Percentiles rank a stretch among this genome's conserved stretches.
Evolutionary conservation across 2,888 invertebrate genomes (phyloP).

Genomic region (Unio pictorum): DNA sequence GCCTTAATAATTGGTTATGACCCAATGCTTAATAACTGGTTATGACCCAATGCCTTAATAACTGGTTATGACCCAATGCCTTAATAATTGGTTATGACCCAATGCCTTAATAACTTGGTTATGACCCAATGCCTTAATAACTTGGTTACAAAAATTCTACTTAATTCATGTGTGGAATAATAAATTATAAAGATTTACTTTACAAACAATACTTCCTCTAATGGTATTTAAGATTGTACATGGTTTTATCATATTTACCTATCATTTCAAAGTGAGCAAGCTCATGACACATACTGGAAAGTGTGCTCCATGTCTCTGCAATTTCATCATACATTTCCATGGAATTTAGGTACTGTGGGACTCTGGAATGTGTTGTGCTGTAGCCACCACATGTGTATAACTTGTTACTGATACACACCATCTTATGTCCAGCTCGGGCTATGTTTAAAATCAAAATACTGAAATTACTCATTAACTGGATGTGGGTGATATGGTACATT

Average conservation of each 20-base stretch:
- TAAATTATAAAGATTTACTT: too few species aligned
- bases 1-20: too few species aligned
- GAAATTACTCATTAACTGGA: not conserved
- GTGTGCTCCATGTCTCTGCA: constrained; percentile 28
- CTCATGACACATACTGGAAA: constrained; percentile 25
- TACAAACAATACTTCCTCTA: too few species aligned
- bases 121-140: too few species aligned
- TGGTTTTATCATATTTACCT: constrained; percentile 7
- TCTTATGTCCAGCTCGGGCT: constrained; percentile 40
- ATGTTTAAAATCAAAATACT: constrained; percentile 1
- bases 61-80: too few species aligned
- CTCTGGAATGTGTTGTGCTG: constrained; percentile 18
- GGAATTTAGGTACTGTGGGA: constrained; percentile 21
- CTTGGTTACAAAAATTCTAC: too few species aligned
- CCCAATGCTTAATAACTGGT: too few species aligned
- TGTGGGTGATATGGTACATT: not conserved
- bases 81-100: too few species aligned
- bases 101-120: too few species aligned
- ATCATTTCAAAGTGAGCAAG: constrained; percentile 32
- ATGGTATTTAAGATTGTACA: too few species aligned
- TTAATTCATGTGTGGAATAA: too few species aligned
- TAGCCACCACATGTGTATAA: constrained; percentile 39
- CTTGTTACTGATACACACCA: constrained; percentile 21
- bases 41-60: too few species aligned
- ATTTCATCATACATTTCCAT: constrained; percentile 19